A percentile compares a stretch with the other conserved stretches of the same genome.
These are phyloP conservation scores for Whitmania pigra DNA, from an alignment of 1,140 invertebrate species.

Conservation along the genomic window DNA sequence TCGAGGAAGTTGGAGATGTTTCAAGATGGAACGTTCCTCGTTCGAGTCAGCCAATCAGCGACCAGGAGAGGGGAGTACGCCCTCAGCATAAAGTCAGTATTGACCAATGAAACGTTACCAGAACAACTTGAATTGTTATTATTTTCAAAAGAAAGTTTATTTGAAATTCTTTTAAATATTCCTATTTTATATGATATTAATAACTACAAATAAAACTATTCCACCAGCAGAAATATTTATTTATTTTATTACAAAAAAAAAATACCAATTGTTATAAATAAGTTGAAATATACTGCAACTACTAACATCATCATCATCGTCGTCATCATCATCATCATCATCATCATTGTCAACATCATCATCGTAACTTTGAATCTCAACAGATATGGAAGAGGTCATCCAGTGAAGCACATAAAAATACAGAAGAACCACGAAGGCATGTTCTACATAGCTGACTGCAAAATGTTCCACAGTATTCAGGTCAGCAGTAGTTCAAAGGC, in stretches of 20 bases:
- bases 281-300: neutral
- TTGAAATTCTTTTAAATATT: neutral
- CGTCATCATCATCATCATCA: slow-evolving; percentile 4
- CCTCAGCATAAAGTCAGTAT: slow-evolving; percentile 71
- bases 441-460: slow-evolving; percentile 72
- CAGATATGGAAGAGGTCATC: slow-evolving; percentile 16
- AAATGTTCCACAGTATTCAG: slow-evolving; percentile 65
- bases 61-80: slow-evolving; percentile 51
- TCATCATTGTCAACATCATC: neutral
- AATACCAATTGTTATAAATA: too few species aligned
- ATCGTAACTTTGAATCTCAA: neutral
- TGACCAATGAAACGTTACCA: too few species aligned
- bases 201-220: neutral
- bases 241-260: too few species aligned
- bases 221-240: too few species aligned
- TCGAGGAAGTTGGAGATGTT: slow-evolving; percentile 61
- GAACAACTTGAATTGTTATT: too few species aligned
- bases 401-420: slow-evolving; percentile 81
- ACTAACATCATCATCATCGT: neutral
- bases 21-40: slow-evolving; percentile 72
- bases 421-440: slow-evolving; percentile 45
- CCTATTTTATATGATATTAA: neutral
- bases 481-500: slow-evolving; percentile 30
- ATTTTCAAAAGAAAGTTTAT: too few species aligned
- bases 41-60: slow-evolving; percentile 59